Evolutionary conservation across 2,888 invertebrate genomes (phyloP), one percentile per base, ranked within the genome.

Genomic region (Cyrtodaria siliqua): DNA sequence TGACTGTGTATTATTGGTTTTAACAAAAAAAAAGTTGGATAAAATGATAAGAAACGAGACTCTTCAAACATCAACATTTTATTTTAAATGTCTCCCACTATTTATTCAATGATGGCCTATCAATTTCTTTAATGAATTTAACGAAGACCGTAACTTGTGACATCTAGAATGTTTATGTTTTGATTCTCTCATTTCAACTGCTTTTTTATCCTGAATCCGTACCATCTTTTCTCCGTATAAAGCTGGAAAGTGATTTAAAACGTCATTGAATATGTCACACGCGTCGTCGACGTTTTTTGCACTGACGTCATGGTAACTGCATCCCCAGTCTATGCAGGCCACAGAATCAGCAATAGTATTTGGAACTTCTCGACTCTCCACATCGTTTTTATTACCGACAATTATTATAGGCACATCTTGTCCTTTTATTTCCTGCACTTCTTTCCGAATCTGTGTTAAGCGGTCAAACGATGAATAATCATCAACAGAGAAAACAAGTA

Each of bases 271-370:
- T 2, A 72, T 47, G 3, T 40, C 64, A 29, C 63, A 59, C 20
- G 57, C 63, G 9, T 29, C 14, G 16, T 63, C 61, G 44, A n/a
- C 16, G 16, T 59, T 27, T 33, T 26, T 71, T 2, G 77, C 77
- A 1, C 68, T 59, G 14, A 63, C 59, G 38, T 77, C 77, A 53
- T 72, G 71, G 55, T 77, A 77, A 18, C 53, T 72, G 47, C 59
- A 63, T 18, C 49, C 52, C 77, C 77, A 77, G 23, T 77, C 77
- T 33, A 77, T 3, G 96, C 95, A 2, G 6, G 97, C 97, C 26
- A 97, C 82, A 12, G 89, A 86, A 71, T 92, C 92, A 6, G 97
- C 97, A 79, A 96, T 96, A 86, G 96, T 96, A 79, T 95, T 96
- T 47, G 92, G 83, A 24, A 84, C 81, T 9, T 91, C 79, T 24